Conservation (phyloP, 2,888 invertebrate species). For the Machimus atricapillus region DNA sequence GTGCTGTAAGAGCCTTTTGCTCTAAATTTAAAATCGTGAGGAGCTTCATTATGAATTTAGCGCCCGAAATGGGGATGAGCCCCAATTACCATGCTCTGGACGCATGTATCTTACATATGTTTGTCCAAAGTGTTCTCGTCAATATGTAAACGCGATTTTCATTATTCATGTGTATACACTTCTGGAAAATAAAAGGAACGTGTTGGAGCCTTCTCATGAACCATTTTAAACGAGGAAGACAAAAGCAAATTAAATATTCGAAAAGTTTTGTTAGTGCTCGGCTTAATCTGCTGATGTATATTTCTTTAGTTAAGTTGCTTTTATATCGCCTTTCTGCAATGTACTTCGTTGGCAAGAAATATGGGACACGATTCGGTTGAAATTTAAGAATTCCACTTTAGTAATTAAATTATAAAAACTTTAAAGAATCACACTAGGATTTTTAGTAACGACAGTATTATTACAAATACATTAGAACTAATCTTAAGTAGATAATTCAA, state of each 20-base stretch:
- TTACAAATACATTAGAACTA: not conserved
- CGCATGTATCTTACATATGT: not conserved
- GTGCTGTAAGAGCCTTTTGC: not conserved
- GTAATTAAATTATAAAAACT: not conserved
- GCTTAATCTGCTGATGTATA: not conserved
- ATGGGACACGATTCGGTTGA: not conserved
- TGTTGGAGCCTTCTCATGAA: not conserved
- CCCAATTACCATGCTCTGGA: not conserved
- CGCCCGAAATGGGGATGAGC: not conserved
- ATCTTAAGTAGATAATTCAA: not conserved
- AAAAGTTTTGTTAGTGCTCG: not conserved
- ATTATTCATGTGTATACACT: not conserved
- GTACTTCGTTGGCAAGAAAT: not conserved
- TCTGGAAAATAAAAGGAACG: not conserved
- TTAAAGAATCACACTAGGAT: not conserved
- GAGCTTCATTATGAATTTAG: conserved; percentile 20
- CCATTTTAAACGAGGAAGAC: not conserved
- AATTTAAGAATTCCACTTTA: not conserved
- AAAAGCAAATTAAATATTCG: not conserved
- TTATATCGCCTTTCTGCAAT: not conserved
- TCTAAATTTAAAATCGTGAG: conserved; percentile 16
- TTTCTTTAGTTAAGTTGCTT: not conserved
- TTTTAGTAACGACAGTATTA: not conserved
- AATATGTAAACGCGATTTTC: not conserved
- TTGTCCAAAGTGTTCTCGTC: not conserved